Conservation (phyloP, 2,797 vertebrate genomes). For the Hoplostethus mediterraneus region DNA sequence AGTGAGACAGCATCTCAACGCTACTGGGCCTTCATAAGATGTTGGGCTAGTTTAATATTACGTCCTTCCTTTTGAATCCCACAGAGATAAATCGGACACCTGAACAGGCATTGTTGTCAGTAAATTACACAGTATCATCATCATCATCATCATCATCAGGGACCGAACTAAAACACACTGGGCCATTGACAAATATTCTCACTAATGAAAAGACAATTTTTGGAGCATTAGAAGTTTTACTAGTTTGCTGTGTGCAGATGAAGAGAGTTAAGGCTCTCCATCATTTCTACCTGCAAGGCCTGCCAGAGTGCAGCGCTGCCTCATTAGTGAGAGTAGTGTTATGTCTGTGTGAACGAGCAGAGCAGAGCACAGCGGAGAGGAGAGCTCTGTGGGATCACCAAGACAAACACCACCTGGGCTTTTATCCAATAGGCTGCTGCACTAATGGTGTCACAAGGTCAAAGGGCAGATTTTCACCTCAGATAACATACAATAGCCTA, state of each 20-base stretch:
- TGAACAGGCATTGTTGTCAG: slow-evolving; percentile 1
- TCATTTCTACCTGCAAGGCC: slow-evolving; percentile 29
- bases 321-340: slow-evolving; percentile 33
- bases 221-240: neutral
- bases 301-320: slow-evolving; percentile 17
- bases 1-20: slow-evolving; percentile 32
- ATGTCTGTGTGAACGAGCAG: slow-evolving; percentile 35
- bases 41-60: slow-evolving; percentile 19
- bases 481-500: slow-evolving; percentile 8
- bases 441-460: slow-evolving; percentile 49
- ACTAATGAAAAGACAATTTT: neutral
- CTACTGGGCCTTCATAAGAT: slow-evolving; percentile 20
- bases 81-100: slow-evolving; percentile 16
- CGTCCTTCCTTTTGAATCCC: slow-evolving; percentile 18
- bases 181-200: neutral
- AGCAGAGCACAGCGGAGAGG: slow-evolving; percentile 35
- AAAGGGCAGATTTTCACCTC: slow-evolving; percentile 7
- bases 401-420: slow-evolving; percentile 53
- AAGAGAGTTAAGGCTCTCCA: neutral
- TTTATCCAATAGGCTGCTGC: slow-evolving; percentile 34
- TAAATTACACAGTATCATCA: neutral
- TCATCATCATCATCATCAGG: neutral
- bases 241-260: neutral
- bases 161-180: slow-evolving; percentile 1
- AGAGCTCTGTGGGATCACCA: slow-evolving; percentile 41